These are phyloP conservation scores for Phocides pigmalion DNA, from an alignment of 1,140 invertebrate species.

Conservation along the genomic window DNA sequence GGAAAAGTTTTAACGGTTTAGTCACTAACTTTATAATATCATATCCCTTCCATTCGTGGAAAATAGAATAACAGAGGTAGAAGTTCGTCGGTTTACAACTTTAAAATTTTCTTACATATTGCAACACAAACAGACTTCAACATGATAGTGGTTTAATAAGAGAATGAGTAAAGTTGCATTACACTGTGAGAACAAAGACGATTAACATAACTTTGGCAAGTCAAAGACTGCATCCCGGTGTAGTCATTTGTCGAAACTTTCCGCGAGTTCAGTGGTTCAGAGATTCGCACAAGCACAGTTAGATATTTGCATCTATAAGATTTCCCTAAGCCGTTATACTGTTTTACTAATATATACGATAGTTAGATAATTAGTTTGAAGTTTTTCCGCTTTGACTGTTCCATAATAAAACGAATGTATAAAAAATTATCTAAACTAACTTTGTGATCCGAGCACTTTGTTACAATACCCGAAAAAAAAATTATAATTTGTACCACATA, in stretches of 20 bases:
- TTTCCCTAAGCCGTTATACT: no score
- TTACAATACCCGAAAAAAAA: no score
- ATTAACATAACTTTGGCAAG: slow-evolving; percentile 6
- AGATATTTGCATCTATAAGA: no score
- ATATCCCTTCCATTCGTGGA: background rate
- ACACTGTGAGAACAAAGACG: background rate
- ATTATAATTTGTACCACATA: no score
- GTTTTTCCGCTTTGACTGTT: no score
- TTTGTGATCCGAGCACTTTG: no score
- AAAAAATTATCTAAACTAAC: no score
- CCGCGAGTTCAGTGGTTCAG: background rate
- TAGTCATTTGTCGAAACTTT: background rate
- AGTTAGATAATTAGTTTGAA: no score
- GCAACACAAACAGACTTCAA: background rate
- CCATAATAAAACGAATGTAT: no score
- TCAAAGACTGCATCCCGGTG: background rate
- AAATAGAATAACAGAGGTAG: background rate
- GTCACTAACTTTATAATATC: no score
- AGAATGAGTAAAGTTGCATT: background rate
- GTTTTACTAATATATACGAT: no score
- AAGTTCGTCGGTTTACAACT: background rate
- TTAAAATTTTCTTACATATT: background rate
- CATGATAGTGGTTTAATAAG: background rate
- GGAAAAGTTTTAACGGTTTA: background rate
- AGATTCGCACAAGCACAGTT: background rate